Base-by-base conservation (phyloP, 2,888 invertebrate species). In the Agrypnus murinus region DNA sequence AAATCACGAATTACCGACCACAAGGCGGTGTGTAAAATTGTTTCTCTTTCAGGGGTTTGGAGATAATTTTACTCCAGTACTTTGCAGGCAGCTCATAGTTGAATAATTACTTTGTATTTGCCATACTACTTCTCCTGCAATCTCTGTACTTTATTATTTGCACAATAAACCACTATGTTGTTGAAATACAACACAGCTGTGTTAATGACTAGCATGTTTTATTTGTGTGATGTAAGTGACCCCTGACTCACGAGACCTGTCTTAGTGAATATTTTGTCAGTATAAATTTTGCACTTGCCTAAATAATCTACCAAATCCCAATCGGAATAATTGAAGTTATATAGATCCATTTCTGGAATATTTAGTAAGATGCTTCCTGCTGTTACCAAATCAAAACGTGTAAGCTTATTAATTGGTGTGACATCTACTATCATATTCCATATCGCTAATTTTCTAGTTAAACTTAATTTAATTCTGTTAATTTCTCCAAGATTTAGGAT, bases 321-420 rank as follows among this genome's bases (percentile, higher is more conserved):
- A 69, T 76, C 65, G 0, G 53, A 53, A 12, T 76, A 59, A 62
- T 78, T 74, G 6, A 78, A 68, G 34, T 74, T 43, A 63, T 72
- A 72, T 43, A 77, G 71, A 45, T 78, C 77, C 48, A 73, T 60
- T 57, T 78, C 78, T 4, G 78, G 77, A n/a, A 78, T 74, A n/a
- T 55, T 38, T 19, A 65, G 46, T 15, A 77, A 48, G 7, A 78
- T 45, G 14, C 45, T 46, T 15, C 70, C 63, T 12, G 72, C 48
- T 46, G 45, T 40, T 40, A 70, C 36, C 19, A 77, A 65, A 63
- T 73, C 73, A 7, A 14, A 12, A 3, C 40, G 53, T 12, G 14
- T 58, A 40, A 78, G 62, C 17, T 59, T 55, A 31, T 48, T 15
- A 0, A 71, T 10, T 0, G 64, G 34, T 38, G 62, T 73, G 3